Evolutionary conservation across 2,113 vertebrate genomes (phyloP), one percentile per base, ranked within the genome.

Genomic region (Platycercus adscitus): DNA sequence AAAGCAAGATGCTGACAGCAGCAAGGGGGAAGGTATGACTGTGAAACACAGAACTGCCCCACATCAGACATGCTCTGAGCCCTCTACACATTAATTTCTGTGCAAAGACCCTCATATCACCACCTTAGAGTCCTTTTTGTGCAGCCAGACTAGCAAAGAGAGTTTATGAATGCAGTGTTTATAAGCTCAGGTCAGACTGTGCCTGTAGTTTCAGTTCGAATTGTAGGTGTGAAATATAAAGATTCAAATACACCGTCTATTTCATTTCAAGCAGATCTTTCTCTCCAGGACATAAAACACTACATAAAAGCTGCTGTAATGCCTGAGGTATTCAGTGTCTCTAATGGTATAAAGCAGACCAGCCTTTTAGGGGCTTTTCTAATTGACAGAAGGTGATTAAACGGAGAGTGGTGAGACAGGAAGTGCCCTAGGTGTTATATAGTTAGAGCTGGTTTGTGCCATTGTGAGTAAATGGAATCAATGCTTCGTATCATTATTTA

Each of bases 341-440:
- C 50, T 93, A 91, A 95, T 41, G 56, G 68, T 63, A 69, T 56
- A 91, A 93, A 93, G 52, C 47, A 87, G 83, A 72, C 47, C n/a
- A 44, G 17, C 49, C 86, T 94, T 95, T 96, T 29, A 69, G 90
- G 83, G 86, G 76, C 87, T 94, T 89, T 92, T 96, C 68, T 93
- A 96, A 93, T 97, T 91, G 95, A 89, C 77, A 93, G 81, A 81
- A 91, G 55, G 88, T 95, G 88, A 97, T 96, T 95, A 95, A 97
- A 92, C 1, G 3, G 41, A 55, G 92, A 93, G 66, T 6, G 3
- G 64, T 17, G 53, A 95, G 95, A 91, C 44, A 89, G 92, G 96
- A 94, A 82, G 52, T 53, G 92, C 93, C 86, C 63, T 49, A 76
- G 86, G 93, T 95, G 86, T 95, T 96, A 93, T 89, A 95, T 91